Conservation (phyloP, 2,888 invertebrate species). For the Boloria euphrosyne region DNA sequence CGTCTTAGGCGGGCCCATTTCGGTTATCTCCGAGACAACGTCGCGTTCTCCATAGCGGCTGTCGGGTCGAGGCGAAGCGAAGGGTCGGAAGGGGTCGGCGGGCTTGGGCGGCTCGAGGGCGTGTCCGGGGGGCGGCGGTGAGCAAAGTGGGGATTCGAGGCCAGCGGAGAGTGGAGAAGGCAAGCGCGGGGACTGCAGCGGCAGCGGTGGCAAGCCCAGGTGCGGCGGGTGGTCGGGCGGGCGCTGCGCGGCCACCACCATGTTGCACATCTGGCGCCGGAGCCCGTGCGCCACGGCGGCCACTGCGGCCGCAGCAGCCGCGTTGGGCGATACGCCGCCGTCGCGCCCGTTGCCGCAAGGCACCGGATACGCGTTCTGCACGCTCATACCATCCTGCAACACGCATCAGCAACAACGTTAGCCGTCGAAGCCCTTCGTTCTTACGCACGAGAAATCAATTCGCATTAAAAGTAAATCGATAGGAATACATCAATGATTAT, state of each 20-base stretch:
- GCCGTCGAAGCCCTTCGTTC: constrained; percentile 12
- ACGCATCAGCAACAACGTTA: constrained; percentile 45
- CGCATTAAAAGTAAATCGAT: constrained; percentile 30
- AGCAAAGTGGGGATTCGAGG: constrained; percentile 84
- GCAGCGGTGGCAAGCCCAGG: constrained; percentile 70
- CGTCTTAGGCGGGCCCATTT: constrained; percentile 74
- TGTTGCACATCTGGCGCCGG: constrained; percentile 93
- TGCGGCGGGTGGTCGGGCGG: constrained; percentile 75
- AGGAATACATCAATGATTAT: constrained; percentile 34
- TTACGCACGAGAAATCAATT: constrained; percentile 6
- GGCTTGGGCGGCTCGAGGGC: constrained; percentile 84
- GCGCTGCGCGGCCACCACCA: constrained; percentile 84
- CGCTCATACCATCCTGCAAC: constrained; percentile 84
- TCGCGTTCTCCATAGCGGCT: constrained; percentile 87
- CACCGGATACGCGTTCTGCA: constrained; percentile 81
- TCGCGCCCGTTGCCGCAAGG: constrained; percentile 81
- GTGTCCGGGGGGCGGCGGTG: constrained; percentile 85
- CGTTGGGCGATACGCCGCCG: constrained; percentile 81
- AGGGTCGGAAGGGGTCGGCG: constrained; percentile 80
- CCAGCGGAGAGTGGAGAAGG: constrained; percentile 82
- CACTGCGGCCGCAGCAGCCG: constrained; percentile 91
- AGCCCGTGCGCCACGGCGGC: constrained; percentile 93
- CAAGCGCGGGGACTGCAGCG: constrained; percentile 72
- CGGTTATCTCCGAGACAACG: constrained; percentile 65
- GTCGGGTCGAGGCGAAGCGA: constrained; percentile 81